Evolutionary conservation across 1,140 invertebrate species (phyloP), one percentile per base, ranked within the genome.

Genomic region (Pseudomyrmex sp.): DNA sequence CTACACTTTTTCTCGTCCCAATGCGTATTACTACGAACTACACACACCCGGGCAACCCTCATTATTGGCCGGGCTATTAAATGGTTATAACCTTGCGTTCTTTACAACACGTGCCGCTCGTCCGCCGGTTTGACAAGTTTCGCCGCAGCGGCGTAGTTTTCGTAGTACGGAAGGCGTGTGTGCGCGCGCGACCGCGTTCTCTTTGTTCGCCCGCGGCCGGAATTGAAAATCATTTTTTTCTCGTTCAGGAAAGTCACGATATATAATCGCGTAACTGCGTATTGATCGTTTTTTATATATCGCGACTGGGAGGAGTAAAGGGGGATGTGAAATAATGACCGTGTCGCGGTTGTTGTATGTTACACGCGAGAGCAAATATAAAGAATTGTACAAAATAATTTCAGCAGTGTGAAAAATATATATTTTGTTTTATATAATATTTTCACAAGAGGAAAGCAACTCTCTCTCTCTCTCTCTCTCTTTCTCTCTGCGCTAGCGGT

Each of bases 11-110:
- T 80, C 76, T 59, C 76, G 66, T 20, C 52, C 35, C 62, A 44
- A 52, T 79, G 52, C 52, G 26, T 58, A 59, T 77, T 77, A 70
- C 76, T 59, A 70, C 35, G 66, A 80, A 72, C 76, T 70, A 72
- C 20, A 18, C 26, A n/a, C 63, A 44, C 9, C 54, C 66, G 76
- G 56, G 46, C 76, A 72, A 56, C 76, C 76, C 76, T 80, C 76
- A 80, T 80, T 80, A 80, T 80, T 80, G 76, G 76, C 76, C 66
- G 20, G 76, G 66, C 76, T 80, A 80, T 80, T 80, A 80, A 80
- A 80, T 80, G 76, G 76, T 80, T 80, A 80, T 80, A 80, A 80
- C 76, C 66, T 80, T 80, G 76, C 76, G 54, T 66, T 72, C 76
- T 80, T 80, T 80, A 80, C 76, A 80, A 80, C 76, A 80, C 76